These are phyloP conservation scores for Tetranychus piercei DNA, from an alignment of 2,888 invertebrate species.

Conservation along the genomic window DNA sequence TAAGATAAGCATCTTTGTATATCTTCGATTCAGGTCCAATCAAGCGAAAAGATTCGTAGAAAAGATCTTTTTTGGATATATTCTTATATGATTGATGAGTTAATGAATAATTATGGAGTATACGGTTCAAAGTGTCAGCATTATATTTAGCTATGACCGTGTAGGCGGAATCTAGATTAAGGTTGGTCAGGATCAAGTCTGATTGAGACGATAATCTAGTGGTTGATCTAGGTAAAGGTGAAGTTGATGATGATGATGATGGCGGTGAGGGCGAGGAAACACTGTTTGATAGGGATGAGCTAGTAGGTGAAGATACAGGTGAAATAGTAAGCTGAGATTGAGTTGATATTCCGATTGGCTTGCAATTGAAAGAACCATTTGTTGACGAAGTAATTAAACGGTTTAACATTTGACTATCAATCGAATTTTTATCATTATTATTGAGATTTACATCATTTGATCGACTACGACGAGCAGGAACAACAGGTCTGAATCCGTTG, in stretches of 20 bases:
- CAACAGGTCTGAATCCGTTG: neutral
- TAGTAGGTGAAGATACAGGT: neutral
- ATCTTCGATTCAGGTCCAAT: neutral
- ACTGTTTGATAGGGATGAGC: neutral
- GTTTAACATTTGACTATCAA: neutral
- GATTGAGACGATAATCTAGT: neutral
- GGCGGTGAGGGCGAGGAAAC: conserved; percentile 2
- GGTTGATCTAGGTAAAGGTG: conserved; percentile 7
- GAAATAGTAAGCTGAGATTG: neutral
- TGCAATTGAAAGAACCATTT: neutral
- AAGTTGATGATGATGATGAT: conserved; percentile 2
- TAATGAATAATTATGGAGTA: neutral
- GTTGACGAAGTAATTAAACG: neutral
- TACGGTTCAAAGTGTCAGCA: neutral
- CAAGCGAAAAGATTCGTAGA: neutral
- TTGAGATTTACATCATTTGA: neutral
- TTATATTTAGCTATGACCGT: conserved; percentile 6
- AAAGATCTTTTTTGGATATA: neutral
- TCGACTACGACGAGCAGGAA: conserved; percentile 4
- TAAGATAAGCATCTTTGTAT: neutral
- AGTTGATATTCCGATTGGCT: neutral
- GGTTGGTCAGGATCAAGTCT: neutral
- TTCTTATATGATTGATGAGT: neutral
- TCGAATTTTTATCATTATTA: neutral
- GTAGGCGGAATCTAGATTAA: conserved; percentile 7